A percentile compares a stretch with the other conserved stretches of the same genome.
Evolutionary conservation across 2,797 vertebrate genomes (phyloP).

Genomic region (Pempheris klunzingeri): DNA sequence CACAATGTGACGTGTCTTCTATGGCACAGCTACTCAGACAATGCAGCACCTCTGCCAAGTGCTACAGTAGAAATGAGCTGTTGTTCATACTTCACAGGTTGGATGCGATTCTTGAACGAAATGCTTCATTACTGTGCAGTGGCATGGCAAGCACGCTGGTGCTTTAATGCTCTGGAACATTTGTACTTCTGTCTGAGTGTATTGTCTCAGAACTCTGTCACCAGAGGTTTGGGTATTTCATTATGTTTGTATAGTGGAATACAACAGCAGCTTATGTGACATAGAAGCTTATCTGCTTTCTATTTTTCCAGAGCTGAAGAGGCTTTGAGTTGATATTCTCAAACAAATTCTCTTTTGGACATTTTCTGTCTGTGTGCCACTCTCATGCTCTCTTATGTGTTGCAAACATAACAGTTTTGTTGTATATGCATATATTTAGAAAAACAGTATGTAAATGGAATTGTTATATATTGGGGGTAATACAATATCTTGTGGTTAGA

Average conservation of each 20-base stretch:
- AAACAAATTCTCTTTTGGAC: constrained; percentile 24
- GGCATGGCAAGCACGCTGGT: background rate
- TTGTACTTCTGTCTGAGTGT: constrained; percentile 1
- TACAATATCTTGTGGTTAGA: background rate
- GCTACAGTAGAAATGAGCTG: background rate
- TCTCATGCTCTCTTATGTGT: constrained; percentile 10
- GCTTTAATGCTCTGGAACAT: constrained; percentile 16
- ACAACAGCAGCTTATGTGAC: constrained; percentile 37
- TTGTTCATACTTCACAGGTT: constrained; percentile 12
- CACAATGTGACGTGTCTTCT: too few relatives aligned
- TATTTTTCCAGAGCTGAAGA: constrained; percentile 20
- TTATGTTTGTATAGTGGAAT: constrained; percentile 25
- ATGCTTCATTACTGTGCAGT: constrained; percentile 17
- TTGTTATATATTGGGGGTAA: background rate
- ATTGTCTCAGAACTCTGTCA: constrained; percentile 10
- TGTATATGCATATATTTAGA: background rate
- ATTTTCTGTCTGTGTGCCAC: background rate
- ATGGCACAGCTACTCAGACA: background rate
- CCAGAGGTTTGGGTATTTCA: constrained; percentile 10
- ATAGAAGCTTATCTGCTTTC: constrained; percentile 4
- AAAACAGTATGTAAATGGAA: constrained; percentile 1
- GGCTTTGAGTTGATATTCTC: constrained; percentile 21
- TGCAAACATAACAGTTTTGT: background rate
- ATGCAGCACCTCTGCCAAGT: background rate
- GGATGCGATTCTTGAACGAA: constrained; percentile 8